These are phyloP conservation scores for Plebejus anna DNA, from an alignment of 2,888 invertebrate species.

Conservation along the genomic window DNA sequence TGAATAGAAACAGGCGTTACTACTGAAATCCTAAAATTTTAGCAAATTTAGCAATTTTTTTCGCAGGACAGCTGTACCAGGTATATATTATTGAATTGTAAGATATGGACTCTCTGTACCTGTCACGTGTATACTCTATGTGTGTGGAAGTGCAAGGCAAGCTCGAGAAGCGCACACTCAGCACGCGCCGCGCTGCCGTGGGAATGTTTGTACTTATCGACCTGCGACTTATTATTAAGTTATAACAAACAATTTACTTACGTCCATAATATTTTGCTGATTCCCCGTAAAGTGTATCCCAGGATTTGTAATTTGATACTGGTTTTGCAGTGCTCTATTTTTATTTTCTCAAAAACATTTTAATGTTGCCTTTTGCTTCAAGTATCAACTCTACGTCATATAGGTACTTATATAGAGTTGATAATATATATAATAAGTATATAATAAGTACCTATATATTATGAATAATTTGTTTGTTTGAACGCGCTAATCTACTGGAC, in stretches of 20 bases:
- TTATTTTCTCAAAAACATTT: too few relatives aligned
- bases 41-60: neutral
- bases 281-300: neutral
- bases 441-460: too few relatives aligned
- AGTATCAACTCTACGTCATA: too few relatives aligned
- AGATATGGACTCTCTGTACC: neutral
- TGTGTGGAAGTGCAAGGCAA: conserved; percentile 23
- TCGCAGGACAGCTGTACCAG: too few relatives aligned
- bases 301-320: neutral
- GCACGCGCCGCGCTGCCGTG: conserved; percentile 31
- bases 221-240: neutral
- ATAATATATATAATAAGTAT: too few relatives aligned
- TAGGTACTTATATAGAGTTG: too few relatives aligned
- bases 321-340: neutral
- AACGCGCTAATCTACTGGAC: too few relatives aligned
- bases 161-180: conserved; percentile 22
- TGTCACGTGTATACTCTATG: conserved; percentile 26
- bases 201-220: conserved; percentile 24
- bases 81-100: neutral
- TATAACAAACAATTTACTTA: neutral
- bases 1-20: too few relatives aligned
- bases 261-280: neutral
- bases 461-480: too few relatives aligned
- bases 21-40: too few relatives aligned
- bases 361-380: too few relatives aligned